Conservation (phyloP, 2,113 vertebrate species). For the Malurus elegans region DNA sequence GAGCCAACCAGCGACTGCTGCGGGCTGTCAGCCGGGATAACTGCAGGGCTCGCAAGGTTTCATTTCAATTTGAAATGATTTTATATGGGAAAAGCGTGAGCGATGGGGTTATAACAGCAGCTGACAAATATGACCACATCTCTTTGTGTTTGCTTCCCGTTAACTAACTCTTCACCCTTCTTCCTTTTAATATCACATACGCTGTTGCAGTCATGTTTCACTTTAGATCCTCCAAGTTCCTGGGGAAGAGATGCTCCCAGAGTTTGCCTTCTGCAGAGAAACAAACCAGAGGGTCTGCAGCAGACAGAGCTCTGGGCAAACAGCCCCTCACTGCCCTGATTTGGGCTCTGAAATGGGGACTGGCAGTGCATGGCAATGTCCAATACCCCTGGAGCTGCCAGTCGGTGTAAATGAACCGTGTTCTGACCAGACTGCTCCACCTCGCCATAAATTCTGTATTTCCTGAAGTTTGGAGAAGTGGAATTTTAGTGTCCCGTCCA, state of each 20-base stretch:
- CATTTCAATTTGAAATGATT: background rate
- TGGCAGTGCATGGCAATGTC: background rate
- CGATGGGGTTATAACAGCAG: background rate
- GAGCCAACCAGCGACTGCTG: background rate
- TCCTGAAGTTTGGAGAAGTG: background rate
- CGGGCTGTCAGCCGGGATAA: background rate
- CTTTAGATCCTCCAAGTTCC: background rate
- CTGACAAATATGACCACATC: background rate
- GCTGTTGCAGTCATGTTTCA: background rate
- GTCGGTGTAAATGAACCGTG: background rate
- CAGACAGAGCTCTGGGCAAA: background rate
- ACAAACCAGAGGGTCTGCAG: background rate
- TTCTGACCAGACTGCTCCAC: background rate
- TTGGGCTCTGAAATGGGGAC: background rate
- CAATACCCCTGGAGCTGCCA: background rate
- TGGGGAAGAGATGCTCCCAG: background rate
- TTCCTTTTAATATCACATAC: background rate
- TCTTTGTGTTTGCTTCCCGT: background rate
- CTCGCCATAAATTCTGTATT: rapidly evolving
- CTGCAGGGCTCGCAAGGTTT: background rate
- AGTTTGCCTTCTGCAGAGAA: background rate
- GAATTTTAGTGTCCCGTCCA: rapidly evolving
- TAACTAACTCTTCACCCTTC: background rate
- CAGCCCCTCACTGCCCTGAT: background rate
- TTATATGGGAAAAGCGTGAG: background rate